Percentiles rank a stretch among this genome's conserved stretches.
Evolutionary conservation across 2,113 vertebrate genomes (phyloP).

Genomic region (Morone chrysops): DNA sequence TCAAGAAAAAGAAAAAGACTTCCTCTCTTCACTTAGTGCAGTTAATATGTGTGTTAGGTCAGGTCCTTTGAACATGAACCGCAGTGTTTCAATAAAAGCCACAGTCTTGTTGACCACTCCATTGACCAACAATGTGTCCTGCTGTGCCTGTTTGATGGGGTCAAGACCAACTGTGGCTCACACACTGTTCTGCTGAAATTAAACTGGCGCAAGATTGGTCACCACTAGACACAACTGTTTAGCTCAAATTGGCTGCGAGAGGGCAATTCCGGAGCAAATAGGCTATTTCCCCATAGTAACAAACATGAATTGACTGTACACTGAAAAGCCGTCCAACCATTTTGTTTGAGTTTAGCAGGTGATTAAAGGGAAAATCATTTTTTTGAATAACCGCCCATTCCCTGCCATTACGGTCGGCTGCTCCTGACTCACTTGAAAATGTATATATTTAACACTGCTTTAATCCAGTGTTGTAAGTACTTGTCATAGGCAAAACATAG

Average conservation of each 20-base stretch:
- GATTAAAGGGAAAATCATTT: constrained; percentile 42
- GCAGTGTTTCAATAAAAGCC: constrained; percentile 71
- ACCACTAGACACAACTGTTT: constrained; percentile 57
- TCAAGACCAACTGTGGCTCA: constrained; percentile 71
- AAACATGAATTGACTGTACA: constrained; percentile 39
- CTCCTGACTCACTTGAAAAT: constrained; percentile 21
- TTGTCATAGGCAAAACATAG: constrained; percentile 12
- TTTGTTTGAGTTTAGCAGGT: constrained; percentile 37
- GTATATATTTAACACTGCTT: constrained; percentile 10
- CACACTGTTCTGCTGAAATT: constrained; percentile 70
- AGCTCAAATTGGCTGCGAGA: constrained; percentile 73
- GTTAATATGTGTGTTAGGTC: constrained; percentile 68
- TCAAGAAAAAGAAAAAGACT: constrained; percentile 38
- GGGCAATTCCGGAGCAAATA: constrained; percentile 69
- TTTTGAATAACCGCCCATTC: constrained; percentile 42
- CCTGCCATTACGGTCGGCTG: constrained; percentile 39
- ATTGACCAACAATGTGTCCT: constrained; percentile 65
- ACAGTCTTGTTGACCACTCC: constrained; percentile 68
- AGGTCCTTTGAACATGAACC: constrained; percentile 58
- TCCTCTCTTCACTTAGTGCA: constrained; percentile 63
- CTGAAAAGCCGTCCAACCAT: constrained; percentile 17
- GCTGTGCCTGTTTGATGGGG: constrained; percentile 77
- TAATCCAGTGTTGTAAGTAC: background rate
- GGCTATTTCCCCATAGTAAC: constrained; percentile 58
- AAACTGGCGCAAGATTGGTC: constrained; percentile 68